Conservation (phyloP, 2,797 vertebrate genomes). For the Sebastes nivosus region DNA sequence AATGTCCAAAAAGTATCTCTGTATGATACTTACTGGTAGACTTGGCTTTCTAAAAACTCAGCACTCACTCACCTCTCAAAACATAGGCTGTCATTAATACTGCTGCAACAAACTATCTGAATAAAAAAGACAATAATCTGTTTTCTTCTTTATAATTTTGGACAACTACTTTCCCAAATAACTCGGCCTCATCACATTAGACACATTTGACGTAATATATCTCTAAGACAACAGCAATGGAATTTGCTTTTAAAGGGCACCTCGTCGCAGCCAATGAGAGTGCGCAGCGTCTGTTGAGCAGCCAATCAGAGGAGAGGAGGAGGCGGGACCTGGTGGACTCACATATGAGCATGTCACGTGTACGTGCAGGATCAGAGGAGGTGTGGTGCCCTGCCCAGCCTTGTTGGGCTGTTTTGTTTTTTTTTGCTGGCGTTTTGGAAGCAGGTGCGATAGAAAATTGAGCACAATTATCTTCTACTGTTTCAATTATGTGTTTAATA, state of each 20-base stretch:
- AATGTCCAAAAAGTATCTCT: background rate
- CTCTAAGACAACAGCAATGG: slow-evolving; percentile 74
- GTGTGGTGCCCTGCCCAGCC: slow-evolving; percentile 51
- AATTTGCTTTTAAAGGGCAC: slow-evolving; percentile 62
- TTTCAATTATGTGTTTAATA: background rate
- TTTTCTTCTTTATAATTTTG: slow-evolving; percentile 4
- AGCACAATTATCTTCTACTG: background rate
- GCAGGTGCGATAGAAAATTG: slow-evolving; percentile 49
- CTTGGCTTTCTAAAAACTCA: background rate
- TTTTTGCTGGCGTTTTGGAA: slow-evolving; percentile 52
- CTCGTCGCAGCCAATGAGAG: slow-evolving; percentile 62
- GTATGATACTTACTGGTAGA: background rate
- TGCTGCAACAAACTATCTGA: background rate
- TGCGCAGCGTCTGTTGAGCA: slow-evolving; percentile 46
- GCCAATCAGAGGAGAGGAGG: slow-evolving; percentile 63
- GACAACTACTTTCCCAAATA: slow-evolving; percentile 27
- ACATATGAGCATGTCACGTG: slow-evolving; percentile 72
- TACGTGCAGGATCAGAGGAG: slow-evolving; percentile 67
- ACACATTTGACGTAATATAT: slow-evolving; percentile 79
- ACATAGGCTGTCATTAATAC: background rate
- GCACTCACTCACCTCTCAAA: background rate
- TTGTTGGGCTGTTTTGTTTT: slow-evolving; percentile 15
- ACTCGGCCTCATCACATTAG: slow-evolving; percentile 61
- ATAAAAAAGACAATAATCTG: background rate
- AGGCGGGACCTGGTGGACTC: slow-evolving; percentile 39